Base-by-base conservation (phyloP, 2,113 vertebrate genomes). In the Pomatorhinus ruficollis region DNA sequence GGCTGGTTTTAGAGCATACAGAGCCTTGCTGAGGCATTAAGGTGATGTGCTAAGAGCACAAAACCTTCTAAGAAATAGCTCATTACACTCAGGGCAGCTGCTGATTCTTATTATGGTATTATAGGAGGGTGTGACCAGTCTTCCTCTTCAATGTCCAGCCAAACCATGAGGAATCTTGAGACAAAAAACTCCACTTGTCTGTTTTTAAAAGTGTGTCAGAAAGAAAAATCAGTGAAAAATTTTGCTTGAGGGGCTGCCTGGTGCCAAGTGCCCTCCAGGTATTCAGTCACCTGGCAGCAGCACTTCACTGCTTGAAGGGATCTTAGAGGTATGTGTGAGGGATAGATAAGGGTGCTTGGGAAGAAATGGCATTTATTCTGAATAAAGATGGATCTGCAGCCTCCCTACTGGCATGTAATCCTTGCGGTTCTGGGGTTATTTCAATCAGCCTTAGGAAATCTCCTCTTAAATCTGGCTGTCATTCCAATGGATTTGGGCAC, bases 301-400 rank as follows among this genome's bases (percentile, higher is more conserved):
- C 83, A 78, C 69, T 94, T 95, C 49, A 25, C 63, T 16, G 72
- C 91, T 95, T 93, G 90, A 94, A 94, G 70, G 59, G 72, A 89
- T 89, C 85, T 76, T 75, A 75, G 45, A 81, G 66, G 54, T 94
- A n/a, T 87, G 63, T 97, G 95, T 93, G 89, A 93, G 92, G 75
- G 53, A 78, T 13, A 97, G 97, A 96, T 97, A 97, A 97, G 89
- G 68, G 49, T 70, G 18, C 75, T 95, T 80, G 77, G 89, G 69
- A 95, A 87, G 87, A 87, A 89, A 95, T 75, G 42, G 53, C 57
- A 61, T 95, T 93, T 94, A 59, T 83, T 93, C 74, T 86, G 76
- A 68, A 75, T 79, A 85, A 93, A 85, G 86, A 86, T 89, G 63
- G 56, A 70, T 83, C 92, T 92, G 83, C 66, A 95, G 83, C 74